phyloP scores from a whole-genome alignment of 1,140 invertebrate genomes.

The Maconellicoccus hirsutus region DNA sequence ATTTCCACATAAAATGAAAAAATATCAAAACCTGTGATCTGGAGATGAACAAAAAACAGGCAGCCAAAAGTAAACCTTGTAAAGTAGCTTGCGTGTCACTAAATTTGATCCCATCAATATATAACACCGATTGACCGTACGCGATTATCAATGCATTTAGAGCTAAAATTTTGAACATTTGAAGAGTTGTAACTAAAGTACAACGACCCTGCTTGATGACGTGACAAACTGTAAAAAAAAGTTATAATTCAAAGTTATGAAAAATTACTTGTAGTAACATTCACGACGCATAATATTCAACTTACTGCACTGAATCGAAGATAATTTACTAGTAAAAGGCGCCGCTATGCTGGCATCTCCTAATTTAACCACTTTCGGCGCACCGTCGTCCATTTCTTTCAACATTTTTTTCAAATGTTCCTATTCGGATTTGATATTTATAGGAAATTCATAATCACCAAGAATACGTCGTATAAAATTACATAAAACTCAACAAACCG shows the following conservation, averaged over 20 bases:
- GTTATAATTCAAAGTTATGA: background rate
- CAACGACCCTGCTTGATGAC: constrained; percentile 99
- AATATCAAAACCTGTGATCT: constrained; percentile 63
- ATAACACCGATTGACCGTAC: constrained; percentile 97
- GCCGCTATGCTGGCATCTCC: constrained; percentile 99
- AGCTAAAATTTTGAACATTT: constrained; percentile 99
- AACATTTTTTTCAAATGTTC: constrained; percentile 58
- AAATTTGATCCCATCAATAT: constrained; percentile 96
- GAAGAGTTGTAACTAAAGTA: constrained; percentile 94
- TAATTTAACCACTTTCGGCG: constrained; percentile 77
- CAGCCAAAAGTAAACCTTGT: constrained; percentile 84
- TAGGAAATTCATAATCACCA: no score
- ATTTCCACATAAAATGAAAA: constrained; percentile 4
- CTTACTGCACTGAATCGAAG: constrained; percentile 92
- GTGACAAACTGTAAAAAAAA: constrained; percentile 71
- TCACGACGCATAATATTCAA: constrained; percentile 29
- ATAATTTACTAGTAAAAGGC: constrained; percentile 95
- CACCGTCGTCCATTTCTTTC: constrained; percentile 86
- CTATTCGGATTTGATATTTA: background rate
- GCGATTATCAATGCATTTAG: constrained; percentile 96
- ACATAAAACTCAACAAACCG: background rate
- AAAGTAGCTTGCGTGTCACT: constrained; percentile 95
- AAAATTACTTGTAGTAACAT: background rate
- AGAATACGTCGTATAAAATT: no score
- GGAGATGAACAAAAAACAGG: constrained; percentile 96